Percentiles rank a stretch among this genome's conserved stretches.
These are phyloP conservation scores for Palloptera scutellata DNA, from an alignment of 2,888 invertebrate species.

Conservation along the genomic window DNA sequence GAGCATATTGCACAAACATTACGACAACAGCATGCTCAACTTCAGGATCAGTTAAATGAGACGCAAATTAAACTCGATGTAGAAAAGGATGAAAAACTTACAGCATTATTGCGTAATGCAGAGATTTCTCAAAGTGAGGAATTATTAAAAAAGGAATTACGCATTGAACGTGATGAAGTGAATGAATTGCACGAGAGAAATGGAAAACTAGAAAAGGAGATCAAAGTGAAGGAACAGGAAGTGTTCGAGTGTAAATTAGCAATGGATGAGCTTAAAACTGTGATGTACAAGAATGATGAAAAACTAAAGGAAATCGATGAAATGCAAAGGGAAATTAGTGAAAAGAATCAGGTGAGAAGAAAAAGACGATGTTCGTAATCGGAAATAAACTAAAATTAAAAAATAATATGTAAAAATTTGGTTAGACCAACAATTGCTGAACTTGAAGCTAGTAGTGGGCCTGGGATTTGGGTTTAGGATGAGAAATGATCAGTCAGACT, in stretches of 20 bases:
- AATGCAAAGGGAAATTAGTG: slow-evolving; percentile 68
- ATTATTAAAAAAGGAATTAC: slow-evolving; percentile 76
- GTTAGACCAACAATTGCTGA: too few species aligned
- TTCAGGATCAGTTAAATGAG: slow-evolving; percentile 55
- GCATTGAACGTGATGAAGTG: slow-evolving; percentile 73
- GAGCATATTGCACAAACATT: slow-evolving; percentile 57
- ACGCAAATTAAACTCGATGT: slow-evolving; percentile 52
- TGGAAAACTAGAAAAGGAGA: slow-evolving; percentile 58
- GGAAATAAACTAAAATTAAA: neutral
- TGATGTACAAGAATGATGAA: slow-evolving; percentile 46
- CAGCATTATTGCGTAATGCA: slow-evolving; percentile 78
- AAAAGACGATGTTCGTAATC: neutral
- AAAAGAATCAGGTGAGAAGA: slow-evolving; percentile 69
- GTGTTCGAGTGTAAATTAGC: slow-evolving; percentile 59
- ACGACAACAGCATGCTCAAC: slow-evolving; percentile 50
- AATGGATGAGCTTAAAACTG: slow-evolving; percentile 47
- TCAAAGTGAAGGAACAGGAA: slow-evolving; percentile 64
- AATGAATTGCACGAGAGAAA: slow-evolving; percentile 68
- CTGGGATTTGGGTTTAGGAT: too few species aligned
- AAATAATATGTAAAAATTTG: neutral
- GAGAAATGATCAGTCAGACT: too few species aligned
- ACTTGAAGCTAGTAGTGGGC: too few species aligned
- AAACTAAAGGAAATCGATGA: slow-evolving; percentile 52
- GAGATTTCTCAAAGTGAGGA: slow-evolving; percentile 84
- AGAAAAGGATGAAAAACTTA: slow-evolving; percentile 79